Base-by-base conservation (phyloP, 92 coral and sea anemone genomes). In the Meandrina meandrites region DNA sequence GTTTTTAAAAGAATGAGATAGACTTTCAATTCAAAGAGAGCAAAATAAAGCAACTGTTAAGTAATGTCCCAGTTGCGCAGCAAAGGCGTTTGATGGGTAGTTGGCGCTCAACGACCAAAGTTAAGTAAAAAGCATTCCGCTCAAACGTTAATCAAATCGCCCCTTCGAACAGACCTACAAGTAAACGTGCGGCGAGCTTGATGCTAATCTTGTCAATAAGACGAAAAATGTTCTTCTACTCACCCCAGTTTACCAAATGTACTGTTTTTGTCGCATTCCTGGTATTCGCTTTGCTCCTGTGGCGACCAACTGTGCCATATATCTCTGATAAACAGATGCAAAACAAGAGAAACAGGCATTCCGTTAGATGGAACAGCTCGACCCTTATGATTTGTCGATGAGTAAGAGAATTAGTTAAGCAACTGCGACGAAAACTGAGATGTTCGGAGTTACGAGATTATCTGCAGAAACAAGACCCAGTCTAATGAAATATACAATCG, bases 161-260 rank as follows among this genome's bases (percentile, higher is more conserved):
- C 53, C 9, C 11, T 4, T 48, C 53, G 53, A 4, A 45, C 48
- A 45, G 8, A 45, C 48, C 48, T n/a, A n/a, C n/a, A n/a, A n/a
- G n/a, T 45, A 45, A 45, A 13, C 53, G 53, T 48, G 53, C 53
- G 53, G 6, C 53, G 11, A 48, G 53, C 45, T 4, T 12, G 53
- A 48, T 48, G 53, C 14, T 7, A 48, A 48, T 45, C 48, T 45
- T 45, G 48, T n/a, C 19, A 11, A 27, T 3, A 12, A 66, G 13
- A n/a, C n/a, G n/a, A n/a, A 27, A 60, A 66, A 27, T 2, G 35
- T 66, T 66, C 3, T 27, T 15, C 10, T 64, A 40, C 94, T 87
- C 53, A 95, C 99, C 99, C 99, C 54, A 97, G 89, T 89, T 97
- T 95, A 22, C 98, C 99, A 88, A 97, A 97, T 30, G 90, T 84